Evolutionary conservation across 2,888 invertebrate species (phyloP).

Genomic region (Trachelus stipa): DNA sequence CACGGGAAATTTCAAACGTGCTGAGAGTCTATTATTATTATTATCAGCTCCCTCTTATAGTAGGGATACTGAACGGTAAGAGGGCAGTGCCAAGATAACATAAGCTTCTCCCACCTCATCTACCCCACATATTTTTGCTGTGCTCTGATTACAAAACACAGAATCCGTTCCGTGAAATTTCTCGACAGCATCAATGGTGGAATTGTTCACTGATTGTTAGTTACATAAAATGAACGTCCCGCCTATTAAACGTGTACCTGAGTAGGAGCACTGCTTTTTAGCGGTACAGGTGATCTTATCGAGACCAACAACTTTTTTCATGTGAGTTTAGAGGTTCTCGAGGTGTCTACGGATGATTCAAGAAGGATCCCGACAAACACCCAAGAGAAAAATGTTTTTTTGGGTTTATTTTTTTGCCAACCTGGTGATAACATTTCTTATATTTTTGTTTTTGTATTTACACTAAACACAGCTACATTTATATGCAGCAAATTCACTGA

Average conservation of each 20-base stretch:
- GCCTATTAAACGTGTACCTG: neutral
- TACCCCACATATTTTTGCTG: neutral
- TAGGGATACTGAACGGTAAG: neutral
- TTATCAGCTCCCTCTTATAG: neutral
- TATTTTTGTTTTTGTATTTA: neutral
- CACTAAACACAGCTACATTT: neutral
- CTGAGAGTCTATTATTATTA: neutral
- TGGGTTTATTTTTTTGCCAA: neutral
- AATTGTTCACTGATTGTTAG: neutral
- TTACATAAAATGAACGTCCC: neutral
- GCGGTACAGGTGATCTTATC: neutral
- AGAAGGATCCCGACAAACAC: neutral
- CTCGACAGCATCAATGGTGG: neutral
- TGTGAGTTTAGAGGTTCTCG: neutral
- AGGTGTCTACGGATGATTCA: neutral
- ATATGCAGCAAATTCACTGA: neutral
- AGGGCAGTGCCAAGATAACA: neutral
- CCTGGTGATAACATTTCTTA: neutral
- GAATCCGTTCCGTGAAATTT: neutral
- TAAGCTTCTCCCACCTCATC: neutral
- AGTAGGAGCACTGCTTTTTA: conserved; percentile 1
- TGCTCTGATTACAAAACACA: neutral
- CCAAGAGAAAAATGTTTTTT: neutral
- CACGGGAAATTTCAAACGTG: neutral
- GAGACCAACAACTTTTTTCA: neutral